Evolutionary conservation across 2,888 invertebrate genomes (phyloP).

Genomic region (Oscheius onirici): DNA sequence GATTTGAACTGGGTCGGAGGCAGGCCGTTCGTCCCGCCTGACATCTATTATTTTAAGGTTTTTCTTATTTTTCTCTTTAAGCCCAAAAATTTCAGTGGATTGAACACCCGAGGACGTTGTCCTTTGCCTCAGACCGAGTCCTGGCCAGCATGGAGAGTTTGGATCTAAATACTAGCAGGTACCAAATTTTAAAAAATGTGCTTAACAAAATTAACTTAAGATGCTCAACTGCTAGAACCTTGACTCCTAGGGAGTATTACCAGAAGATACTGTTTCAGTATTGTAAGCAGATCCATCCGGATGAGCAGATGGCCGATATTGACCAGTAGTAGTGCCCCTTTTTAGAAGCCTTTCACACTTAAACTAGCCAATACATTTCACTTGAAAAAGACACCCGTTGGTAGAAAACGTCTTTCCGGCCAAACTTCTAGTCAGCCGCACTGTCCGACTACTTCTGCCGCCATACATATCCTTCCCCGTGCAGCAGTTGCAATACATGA

Average conservation of each 20-base stretch:
- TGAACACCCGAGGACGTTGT: conserved; percentile 71
- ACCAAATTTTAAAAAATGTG: background rate
- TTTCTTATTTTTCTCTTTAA: background rate
- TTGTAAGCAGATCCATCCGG: conserved; percentile 63
- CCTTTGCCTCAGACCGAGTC: conserved; percentile 69
- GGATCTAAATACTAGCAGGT: conserved; percentile 68
- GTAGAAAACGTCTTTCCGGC: conserved; percentile 28
- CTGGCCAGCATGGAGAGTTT: conserved; percentile 70
- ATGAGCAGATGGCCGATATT: conserved; percentile 54
- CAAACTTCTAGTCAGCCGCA: background rate
- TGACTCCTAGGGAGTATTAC: conserved; percentile 71
- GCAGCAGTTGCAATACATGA: conserved; percentile 32
- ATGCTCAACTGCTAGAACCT: conserved; percentile 69
- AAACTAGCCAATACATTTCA: conserved; percentile 31
- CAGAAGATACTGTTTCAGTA: conserved; percentile 70
- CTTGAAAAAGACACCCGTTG: conserved; percentile 18
- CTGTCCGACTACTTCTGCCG: conserved; percentile 26
- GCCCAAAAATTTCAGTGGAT: conserved; percentile 64
- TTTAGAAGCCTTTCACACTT: too few species aligned
- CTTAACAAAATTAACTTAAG: conserved; percentile 40
- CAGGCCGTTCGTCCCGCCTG: conserved; percentile 69
- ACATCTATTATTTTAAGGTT: conserved; percentile 71
- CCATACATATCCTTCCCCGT: conserved; percentile 30
- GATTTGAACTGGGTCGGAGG: conserved; percentile 70
- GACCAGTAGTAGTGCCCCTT: conserved; percentile 38